Evolutionary conservation across 1,140 invertebrate genomes (phyloP).

Genomic region (Lepeophtheirus salmonis): DNA sequence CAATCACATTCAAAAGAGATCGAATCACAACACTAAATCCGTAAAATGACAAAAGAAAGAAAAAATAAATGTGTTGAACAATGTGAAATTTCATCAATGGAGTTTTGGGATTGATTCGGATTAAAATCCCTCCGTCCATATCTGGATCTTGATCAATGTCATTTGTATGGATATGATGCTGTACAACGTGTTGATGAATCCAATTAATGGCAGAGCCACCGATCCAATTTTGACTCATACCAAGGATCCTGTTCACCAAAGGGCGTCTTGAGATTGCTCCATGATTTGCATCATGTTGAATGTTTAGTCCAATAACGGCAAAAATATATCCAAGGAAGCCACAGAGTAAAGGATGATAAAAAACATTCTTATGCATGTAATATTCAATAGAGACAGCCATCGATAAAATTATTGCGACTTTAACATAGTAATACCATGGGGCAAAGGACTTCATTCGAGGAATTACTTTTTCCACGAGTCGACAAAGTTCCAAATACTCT

Average conservation of each 20-base stretch:
- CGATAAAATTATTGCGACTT: constrained; percentile 4
- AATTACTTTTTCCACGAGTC: neutral
- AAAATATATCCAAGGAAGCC: neutral
- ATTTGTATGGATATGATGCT: constrained; percentile 19
- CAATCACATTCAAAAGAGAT: constrained; percentile 1
- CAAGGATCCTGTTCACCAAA: constrained; percentile 9
- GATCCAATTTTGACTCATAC: constrained; percentile 16
- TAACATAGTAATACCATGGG: constrained; percentile 13
- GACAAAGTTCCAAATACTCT: neutral
- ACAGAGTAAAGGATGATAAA: neutral
- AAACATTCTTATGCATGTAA: neutral
- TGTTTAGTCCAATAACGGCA: constrained; percentile 14
- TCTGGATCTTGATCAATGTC: constrained; percentile 13
- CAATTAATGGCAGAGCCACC: constrained; percentile 14
- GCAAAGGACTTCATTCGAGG: constrained; percentile 11
- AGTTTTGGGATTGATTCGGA: constrained; percentile 10
- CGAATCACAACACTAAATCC: constrained; percentile 9
- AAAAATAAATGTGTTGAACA: constrained; percentile 14
- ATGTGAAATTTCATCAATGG: constrained; percentile 6
- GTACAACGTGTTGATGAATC: constrained; percentile 18
- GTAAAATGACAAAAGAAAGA: constrained; percentile 12
- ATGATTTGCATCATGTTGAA: constrained; percentile 19
- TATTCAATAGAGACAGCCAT: neutral
- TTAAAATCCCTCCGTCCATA: constrained; percentile 5
- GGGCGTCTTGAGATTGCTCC: constrained; percentile 12